phyloP scores from a whole-genome alignment of 2,888 invertebrate species.

The Apamea crenata region DNA sequence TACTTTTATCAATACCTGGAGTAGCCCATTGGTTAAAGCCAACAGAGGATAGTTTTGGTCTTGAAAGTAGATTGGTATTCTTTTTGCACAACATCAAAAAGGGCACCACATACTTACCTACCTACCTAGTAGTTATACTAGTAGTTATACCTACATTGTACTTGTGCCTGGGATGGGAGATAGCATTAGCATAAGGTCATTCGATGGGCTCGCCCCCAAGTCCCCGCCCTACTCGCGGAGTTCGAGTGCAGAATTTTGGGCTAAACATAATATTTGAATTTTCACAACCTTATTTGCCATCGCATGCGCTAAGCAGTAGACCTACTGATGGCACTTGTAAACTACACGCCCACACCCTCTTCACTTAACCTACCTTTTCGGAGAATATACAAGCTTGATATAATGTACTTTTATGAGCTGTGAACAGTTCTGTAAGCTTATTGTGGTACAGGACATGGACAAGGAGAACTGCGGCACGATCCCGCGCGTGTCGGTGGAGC shows the following conservation, averaged over 20 bases:
- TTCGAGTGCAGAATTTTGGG: neutral
- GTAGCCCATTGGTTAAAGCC: too few species aligned
- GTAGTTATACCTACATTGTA: neutral
- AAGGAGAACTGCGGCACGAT: slow-evolving; percentile 92
- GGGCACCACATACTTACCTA: neutral
- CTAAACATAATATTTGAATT: neutral
- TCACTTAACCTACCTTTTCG: neutral
- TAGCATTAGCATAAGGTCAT: neutral
- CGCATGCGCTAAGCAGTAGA: neutral
- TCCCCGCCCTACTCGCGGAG: neutral
- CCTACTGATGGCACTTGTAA: neutral
- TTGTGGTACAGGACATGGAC: slow-evolving; percentile 91
- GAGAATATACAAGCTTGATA: neutral
- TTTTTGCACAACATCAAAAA: too few species aligned
- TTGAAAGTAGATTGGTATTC: too few species aligned
- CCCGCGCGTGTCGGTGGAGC: slow-evolving; percentile 91
- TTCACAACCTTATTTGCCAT: neutral
- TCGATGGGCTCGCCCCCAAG: neutral
- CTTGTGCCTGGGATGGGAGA: neutral
- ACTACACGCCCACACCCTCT: too few species aligned
- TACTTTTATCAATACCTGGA: too few species aligned
- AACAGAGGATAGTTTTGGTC: too few species aligned
- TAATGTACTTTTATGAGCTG: too few species aligned
- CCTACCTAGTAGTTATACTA: neutral
- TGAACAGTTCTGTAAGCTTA: neutral